phyloP scores from a whole-genome alignment of 2,113 vertebrate genomes.

The Plecturocebus donacophilus region DNA sequence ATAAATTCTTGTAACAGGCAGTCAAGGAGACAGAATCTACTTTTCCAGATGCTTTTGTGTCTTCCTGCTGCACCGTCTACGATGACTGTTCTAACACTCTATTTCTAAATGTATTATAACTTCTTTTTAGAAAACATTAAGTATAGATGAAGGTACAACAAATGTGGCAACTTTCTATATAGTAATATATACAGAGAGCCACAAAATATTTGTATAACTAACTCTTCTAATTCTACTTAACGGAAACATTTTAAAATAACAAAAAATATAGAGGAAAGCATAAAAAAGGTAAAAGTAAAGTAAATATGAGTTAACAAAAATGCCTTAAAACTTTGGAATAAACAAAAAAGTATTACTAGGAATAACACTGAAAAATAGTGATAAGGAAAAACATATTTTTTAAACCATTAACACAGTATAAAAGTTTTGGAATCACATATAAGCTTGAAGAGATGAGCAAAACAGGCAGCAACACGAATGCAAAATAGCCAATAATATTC shows the following conservation, averaged over 20 bases:
- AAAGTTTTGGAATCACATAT: not conserved
- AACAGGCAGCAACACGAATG: not conserved
- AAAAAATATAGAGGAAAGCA: not conserved
- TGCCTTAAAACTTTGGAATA: not conserved
- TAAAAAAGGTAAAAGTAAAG: not conserved
- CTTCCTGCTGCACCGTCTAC: slow-evolving; percentile 5
- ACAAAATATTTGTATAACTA: not conserved
- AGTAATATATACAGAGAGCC: not conserved
- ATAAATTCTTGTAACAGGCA: slow-evolving; percentile 62
- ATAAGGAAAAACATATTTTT: not conserved
- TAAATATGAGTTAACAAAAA: not conserved
- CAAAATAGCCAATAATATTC: slow-evolving; percentile 15
- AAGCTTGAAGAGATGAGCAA: not conserved
- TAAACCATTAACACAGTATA: not conserved
- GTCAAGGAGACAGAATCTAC: slow-evolving; percentile 41
- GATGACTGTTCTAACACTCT: not conserved
- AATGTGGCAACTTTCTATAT: not conserved
- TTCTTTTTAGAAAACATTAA: not conserved
- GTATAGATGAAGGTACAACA: not conserved
- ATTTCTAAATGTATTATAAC: slow-evolving; percentile 19
- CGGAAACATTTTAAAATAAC: slow-evolving; percentile 1
- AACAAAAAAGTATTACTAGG: not conserved
- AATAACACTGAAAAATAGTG: not conserved
- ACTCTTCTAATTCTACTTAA: not conserved
- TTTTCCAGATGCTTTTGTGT: slow-evolving; percentile 60